Conservation (phyloP, 2,113 vertebrate genomes). For the Hippocampus comes region DNA sequence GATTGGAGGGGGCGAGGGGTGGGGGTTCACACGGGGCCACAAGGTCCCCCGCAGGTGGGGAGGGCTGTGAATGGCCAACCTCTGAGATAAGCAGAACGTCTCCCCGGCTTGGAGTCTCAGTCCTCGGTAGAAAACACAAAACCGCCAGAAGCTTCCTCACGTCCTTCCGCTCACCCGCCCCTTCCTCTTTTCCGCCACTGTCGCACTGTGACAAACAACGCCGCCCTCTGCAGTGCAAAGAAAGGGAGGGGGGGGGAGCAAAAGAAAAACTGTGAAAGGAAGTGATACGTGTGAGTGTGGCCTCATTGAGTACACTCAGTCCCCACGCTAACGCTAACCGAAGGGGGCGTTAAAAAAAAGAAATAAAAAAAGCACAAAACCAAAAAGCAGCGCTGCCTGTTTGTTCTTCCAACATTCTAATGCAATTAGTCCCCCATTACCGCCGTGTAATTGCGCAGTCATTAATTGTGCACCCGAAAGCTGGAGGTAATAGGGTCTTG, state of each 20-base stretch:
- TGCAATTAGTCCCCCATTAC: slow-evolving; percentile 68
- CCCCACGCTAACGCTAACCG: slow-evolving; percentile 33
- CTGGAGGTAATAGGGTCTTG: slow-evolving; percentile 8
- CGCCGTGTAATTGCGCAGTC: slow-evolving; percentile 63
- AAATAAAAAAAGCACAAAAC: neutral
- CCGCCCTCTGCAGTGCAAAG: slow-evolving; percentile 57
- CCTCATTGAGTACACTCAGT: slow-evolving; percentile 63
- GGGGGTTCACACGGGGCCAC: slow-evolving; percentile 70
- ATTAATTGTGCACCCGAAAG: slow-evolving; percentile 57
- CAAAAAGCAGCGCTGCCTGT: slow-evolving; percentile 11
- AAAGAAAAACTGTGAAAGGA: slow-evolving; percentile 51
- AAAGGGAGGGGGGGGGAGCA: slow-evolving; percentile 19
- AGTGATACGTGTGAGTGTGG: slow-evolving; percentile 59
- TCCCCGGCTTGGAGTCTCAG: slow-evolving; percentile 56
- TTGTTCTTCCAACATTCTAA: slow-evolving; percentile 61
- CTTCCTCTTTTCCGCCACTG: slow-evolving; percentile 42
- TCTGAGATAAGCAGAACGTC: slow-evolving; percentile 59
- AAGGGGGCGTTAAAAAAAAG: neutral
- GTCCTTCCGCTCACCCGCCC: slow-evolving; percentile 45
- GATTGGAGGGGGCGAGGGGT: slow-evolving; percentile 28
- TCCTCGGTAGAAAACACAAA: slow-evolving; percentile 39
- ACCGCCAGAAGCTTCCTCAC: slow-evolving; percentile 39
- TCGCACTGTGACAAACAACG: slow-evolving; percentile 61
- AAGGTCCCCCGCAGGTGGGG: slow-evolving; percentile 59
- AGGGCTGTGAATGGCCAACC: slow-evolving; percentile 59